phyloP scores from a whole-genome alignment of 1,140 invertebrate genomes.

The Formica exsecta region DNA sequence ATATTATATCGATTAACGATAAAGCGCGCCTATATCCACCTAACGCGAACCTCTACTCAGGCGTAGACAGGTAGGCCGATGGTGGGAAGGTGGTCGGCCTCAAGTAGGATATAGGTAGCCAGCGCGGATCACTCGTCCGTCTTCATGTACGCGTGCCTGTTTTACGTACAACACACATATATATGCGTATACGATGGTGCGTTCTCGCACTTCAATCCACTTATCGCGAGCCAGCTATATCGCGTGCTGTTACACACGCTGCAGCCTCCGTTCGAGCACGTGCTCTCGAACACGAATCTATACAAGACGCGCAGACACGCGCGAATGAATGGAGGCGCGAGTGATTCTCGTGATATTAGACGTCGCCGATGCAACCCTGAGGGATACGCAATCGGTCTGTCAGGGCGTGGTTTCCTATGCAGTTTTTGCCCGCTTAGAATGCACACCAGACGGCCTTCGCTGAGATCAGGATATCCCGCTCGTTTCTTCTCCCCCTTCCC shows the following conservation, averaged over 20 bases:
- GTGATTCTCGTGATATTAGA: conserved; percentile 5
- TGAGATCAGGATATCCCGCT: conserved; percentile 83
- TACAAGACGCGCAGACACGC: conserved; percentile 21
- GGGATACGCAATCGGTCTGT: conserved; percentile 79
- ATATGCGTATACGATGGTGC: neutral
- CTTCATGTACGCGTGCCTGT: conserved; percentile 14
- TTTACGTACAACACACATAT: conserved; percentile 13
- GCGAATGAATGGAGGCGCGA: conserved; percentile 44
- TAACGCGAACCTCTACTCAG: conserved; percentile 57
- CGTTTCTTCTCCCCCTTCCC: conserved; percentile 40
- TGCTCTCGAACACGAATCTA: conserved; percentile 17
- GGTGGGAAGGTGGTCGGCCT: conserved; percentile 70
- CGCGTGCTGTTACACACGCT: conserved; percentile 28
- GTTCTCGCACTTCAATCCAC: conserved; percentile 40
- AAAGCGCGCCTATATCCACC: conserved; percentile 70
- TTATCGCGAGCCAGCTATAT: conserved; percentile 40
- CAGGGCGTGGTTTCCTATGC: conserved; percentile 86
- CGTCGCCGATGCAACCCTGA: conserved; percentile 77
- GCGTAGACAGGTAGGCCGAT: conserved; percentile 73
- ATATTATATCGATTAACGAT: conserved; percentile 80
- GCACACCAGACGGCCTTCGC: conserved; percentile 85
- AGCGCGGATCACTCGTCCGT: conserved; percentile 50
- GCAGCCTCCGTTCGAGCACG: conserved; percentile 13
- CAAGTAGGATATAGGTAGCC: conserved; percentile 66
- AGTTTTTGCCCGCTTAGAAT: conserved; percentile 84